These are phyloP conservation scores for Amblyornis subalaris DNA, from an alignment of 2,113 vertebrate species.

Conservation along the genomic window DNA sequence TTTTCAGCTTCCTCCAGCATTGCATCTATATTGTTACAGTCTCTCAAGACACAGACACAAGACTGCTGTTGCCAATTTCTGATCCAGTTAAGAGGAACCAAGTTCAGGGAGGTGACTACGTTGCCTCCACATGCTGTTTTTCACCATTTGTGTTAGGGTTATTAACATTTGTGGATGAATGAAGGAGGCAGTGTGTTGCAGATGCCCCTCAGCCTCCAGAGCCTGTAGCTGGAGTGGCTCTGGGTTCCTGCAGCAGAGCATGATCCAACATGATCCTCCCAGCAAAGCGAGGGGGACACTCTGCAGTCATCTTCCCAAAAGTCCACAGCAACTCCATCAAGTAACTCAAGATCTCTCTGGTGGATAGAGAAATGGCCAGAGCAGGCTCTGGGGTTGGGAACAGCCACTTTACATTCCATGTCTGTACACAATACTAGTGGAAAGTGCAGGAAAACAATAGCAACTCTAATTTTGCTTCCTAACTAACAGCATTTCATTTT, in stretches of 20 bases:
- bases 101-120: not conserved
- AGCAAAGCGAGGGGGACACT: fast-evolving
- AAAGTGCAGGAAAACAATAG: not conserved
- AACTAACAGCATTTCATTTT: not conserved
- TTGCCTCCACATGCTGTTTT: not conserved
- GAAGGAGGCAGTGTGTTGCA: not conserved
- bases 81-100: not conserved
- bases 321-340: not conserved
- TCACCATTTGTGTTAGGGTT: not conserved
- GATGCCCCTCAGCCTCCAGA: not conserved
- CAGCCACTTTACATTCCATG: not conserved
- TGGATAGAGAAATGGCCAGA: not conserved
- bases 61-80: not conserved
- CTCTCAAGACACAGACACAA: not conserved
- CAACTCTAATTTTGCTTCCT: not conserved
- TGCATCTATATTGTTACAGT: not conserved
- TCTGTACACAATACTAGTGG: not conserved
- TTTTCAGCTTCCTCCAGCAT: not conserved
- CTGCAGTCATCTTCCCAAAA: not conserved
- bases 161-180: not conserved
- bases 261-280: not conserved
- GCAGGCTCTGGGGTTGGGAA: not conserved
- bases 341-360: not conserved
- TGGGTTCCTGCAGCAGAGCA: not conserved
- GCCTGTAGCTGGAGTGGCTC: fast-evolving